Base-by-base conservation (phyloP, 2,113 vertebrate species). In the Heloderma charlesbogerti region DNA sequence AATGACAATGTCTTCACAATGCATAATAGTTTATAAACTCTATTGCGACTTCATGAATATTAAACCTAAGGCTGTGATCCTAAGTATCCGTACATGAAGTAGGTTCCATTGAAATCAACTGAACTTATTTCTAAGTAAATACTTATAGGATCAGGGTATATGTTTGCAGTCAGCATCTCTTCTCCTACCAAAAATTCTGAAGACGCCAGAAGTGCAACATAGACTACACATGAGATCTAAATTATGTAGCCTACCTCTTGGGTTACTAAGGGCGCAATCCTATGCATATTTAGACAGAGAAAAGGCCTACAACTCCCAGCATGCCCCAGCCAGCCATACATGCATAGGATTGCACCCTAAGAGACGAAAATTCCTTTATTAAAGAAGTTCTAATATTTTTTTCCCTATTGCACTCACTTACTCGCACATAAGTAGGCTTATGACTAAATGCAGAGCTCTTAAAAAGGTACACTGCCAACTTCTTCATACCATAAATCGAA, bases 401-500 rank as follows among this genome's bases (percentile, higher is more conserved):
- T 66, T 63, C 29, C 31, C 54, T 75, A 77, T 57, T 77, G 81
- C 7, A 78, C 43, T 78, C 60, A 48, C 20, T 85, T 63, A 48
- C 31, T 45, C n/a, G 29, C 57, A 31, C 8, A 40, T 75, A 87
- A 78, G 25, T 80, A 69, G 77, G 37, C 37, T 78, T 66, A 84
- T 69, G 66, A 71, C 18, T 40, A 34, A 40, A 57, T 31, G 15
- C 20, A 78, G 57, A 57, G 34, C 25, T 51, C 34, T 54, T 22
- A 83, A 54, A 57, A 40, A 88, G 25, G 18, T 84, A 54, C n/a
- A 31, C 7, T 25, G n/a, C 31, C 3, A 6, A 60, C 80, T 51
- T 74, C 1, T 79, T 91, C 81, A 67, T 0, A 0, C 48, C 88
- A 72, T 93, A 87, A 91, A 90, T 87, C 77, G 74, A 90, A 25